Base-by-base conservation (phyloP, 1,140 invertebrate genomes). In the Lethocerus indicus region DNA sequence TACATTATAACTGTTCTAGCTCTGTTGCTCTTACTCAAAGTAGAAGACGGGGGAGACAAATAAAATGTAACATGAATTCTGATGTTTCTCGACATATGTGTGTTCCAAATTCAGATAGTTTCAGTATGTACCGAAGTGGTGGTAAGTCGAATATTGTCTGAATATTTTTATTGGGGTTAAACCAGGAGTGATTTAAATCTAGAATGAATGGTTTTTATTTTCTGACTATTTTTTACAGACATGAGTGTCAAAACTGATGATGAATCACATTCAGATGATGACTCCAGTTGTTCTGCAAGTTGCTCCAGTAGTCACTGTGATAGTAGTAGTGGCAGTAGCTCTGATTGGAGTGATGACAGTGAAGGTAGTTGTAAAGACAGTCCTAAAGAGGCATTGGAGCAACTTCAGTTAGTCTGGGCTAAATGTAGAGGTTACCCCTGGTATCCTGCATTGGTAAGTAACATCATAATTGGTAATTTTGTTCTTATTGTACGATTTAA, bases 341-440 rank as follows among this genome's bases (percentile, higher is more conserved):
- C 28, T 27, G 56, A 56, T 21, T 51, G 47, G 41, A 49, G 29
- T 24, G 51, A 50, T 14, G 40, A 20, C 42, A 42, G 39, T 18
- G 24, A 42, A n/a, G 49, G 28, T 16, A 26, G 36, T 44, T 28
- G 21, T 7, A 43, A 44, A 13, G 51, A 52, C 24, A 23, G 20
- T 36, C 26, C 43, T 20, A 52, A 45, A 41, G 56, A 59, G 47
- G 54, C 52, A 52, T 44, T 55, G 40, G 43, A 59, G 58, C 55
- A 60, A 51, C 39, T 95, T 20, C 88, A 94, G 63, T 72, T 95
- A 7, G 91, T 96, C 1, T 97, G 92, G 92, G 91, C 91, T 1
- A 95, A 95, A 62, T 95, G 89, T 70, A 74, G 90, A 51, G 91
- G 90, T 2, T 94, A 93, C 68, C 90, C 90, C 3, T 95, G 90